Evolutionary conservation across 2,113 vertebrate genomes (phyloP), one percentile per base, ranked within the genome.

Genomic region (Toxostoma redivivum): DNA sequence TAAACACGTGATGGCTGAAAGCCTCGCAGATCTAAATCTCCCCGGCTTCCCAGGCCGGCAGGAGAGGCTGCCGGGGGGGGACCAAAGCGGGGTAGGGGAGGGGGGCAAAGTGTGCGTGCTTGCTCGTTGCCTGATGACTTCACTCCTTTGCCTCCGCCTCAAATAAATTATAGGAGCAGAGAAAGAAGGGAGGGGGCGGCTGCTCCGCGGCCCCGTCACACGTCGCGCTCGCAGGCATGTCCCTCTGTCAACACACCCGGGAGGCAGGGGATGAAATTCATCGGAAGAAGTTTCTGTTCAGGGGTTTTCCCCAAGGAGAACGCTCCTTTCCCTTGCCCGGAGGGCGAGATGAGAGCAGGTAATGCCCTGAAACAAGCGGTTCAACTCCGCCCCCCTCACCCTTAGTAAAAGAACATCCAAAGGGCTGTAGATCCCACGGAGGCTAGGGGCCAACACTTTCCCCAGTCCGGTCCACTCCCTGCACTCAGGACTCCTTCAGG

Each of bases 1-100:
- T 92, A 97, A 96, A 98, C 99, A 99, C 99, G 99, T 99, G 99
- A 99, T 94, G 95, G 97, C 96, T 97, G 97, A 83, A 95, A 95
- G 96, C 97, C 96, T 97, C 93, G 98, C 98, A 98, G 98, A 97
- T 98, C 98, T 98, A 98, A 92, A 95, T 97, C 97, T 97, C 96
- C 81, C 96, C 96, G 42, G 96, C 95, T 97, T 95, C 94, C 95
- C 97, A 81, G 84, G 90, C 95, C 94, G 91, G 96, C 95, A 78
- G 97, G 97, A 98, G 97, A 95, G 94, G 97, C 95, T 97, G 92
- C 69, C 65, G 51, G 81, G 73, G 40, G 88, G 72, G 57, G 40
- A 40, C 30, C 38, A 61, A 60, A 69, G 47, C 33, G 24, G 81
- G 65, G 50, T 21, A 57, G 44, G 14, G 81, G 88, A 69, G 89